Evolutionary conservation across 2,113 vertebrate species (phyloP).

Genomic region (Pycnonotus jocosus): DNA sequence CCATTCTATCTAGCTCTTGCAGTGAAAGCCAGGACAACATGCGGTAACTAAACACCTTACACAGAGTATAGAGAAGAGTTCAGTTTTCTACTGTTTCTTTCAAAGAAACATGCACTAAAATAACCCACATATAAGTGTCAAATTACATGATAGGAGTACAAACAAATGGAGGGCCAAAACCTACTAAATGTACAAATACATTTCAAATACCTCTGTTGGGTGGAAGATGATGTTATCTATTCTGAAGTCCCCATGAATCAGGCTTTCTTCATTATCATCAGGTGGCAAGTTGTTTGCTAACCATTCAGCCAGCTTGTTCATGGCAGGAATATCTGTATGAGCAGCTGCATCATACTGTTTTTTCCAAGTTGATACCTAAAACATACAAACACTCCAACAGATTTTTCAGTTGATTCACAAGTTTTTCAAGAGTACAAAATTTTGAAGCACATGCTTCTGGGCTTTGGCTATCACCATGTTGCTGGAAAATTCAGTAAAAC

Average conservation of each 20-base stretch:
- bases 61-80: not conserved
- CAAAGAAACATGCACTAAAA: not conserved
- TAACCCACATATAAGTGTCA: rapidly evolving
- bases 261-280: constrained; percentile 75
- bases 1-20: not conserved
- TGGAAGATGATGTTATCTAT: constrained; percentile 92
- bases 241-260: constrained; percentile 90
- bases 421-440: not conserved
- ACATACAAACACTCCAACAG: not conserved
- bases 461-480: not conserved
- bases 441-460: not conserved
- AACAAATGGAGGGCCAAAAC: not conserved
- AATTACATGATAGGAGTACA: not conserved
- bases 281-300: constrained; percentile 81
- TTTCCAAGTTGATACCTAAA: constrained; percentile 89
- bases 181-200: not conserved
- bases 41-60: not conserved
- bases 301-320: constrained; percentile 86
- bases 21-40: not conserved
- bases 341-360: constrained; percentile 85
- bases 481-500: not conserved
- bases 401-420: not conserved
- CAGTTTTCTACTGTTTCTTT: not conserved
- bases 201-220: constrained; percentile 80
- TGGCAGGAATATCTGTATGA: constrained; percentile 80